Conservation (phyloP, 2,888 invertebrate genomes). For the Drosophila villosipedis region DNA sequence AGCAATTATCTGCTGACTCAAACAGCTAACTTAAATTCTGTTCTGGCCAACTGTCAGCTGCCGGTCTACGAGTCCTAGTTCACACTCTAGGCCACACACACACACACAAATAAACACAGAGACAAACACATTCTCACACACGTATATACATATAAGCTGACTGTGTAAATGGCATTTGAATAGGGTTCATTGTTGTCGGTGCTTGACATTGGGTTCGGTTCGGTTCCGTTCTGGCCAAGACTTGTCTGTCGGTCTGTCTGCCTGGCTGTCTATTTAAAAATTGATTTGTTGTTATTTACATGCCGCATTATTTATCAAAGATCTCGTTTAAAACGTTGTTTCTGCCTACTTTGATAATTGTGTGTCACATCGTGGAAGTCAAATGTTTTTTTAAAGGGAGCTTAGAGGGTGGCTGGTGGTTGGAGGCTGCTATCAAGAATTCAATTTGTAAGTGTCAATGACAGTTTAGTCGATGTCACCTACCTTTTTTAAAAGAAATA, state of each 20-base stretch:
- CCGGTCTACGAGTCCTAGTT: conserved; percentile 7
- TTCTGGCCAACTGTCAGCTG: conserved; percentile 50
- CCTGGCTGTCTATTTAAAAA: conserved; percentile 70
- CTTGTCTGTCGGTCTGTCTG: conserved; percentile 12
- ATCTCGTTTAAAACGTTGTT: conserved; percentile 46
- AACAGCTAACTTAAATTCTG: conserved; percentile 56
- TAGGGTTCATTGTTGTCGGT: conserved; percentile 67
- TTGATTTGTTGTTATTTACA: conserved; percentile 81
- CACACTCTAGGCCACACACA: conserved; percentile 15
- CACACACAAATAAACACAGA: conserved; percentile 1
- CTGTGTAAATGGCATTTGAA: conserved; percentile 61
- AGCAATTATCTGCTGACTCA: conserved; percentile 52
- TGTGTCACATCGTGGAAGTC: conserved; percentile 5
- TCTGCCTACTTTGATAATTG: conserved; percentile 60
- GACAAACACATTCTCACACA: neutral
- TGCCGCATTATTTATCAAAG: conserved; percentile 73
- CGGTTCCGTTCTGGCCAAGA: conserved; percentile 17
- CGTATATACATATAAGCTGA: neutral
- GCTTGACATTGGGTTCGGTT: conserved; percentile 29
- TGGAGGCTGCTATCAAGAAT: conserved; percentile 53
- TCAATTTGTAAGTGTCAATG: conserved; percentile 78
- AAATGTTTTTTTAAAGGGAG: neutral
- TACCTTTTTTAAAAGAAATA: conserved; percentile 7
- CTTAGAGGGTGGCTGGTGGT: neutral
- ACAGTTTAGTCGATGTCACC: conserved; percentile 61